phyloP scores from a whole-genome alignment of 2,113 vertebrate genomes.

The Myotis brandtii region DNA sequence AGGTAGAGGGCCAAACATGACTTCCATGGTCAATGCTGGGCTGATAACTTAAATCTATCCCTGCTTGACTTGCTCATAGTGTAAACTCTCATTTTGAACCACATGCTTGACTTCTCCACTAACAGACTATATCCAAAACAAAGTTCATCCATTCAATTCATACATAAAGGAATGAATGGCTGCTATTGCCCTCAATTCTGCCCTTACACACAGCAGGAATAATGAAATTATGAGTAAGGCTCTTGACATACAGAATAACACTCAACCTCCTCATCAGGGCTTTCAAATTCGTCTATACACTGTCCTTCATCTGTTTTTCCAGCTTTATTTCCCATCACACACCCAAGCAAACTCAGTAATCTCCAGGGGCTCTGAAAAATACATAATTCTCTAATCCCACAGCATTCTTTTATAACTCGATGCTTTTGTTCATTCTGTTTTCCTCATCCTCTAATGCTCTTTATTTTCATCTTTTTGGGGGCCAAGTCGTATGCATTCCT shows the following conservation, averaged over 20 bases:
- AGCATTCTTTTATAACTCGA: background rate
- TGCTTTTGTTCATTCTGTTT: background rate
- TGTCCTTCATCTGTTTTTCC: background rate
- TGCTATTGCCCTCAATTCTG: background rate
- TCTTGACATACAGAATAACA: background rate
- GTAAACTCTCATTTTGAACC: background rate
- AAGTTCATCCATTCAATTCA: background rate
- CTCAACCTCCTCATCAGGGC: background rate
- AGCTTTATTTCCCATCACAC: background rate
- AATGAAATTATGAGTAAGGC: background rate
- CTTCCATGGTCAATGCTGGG: background rate
- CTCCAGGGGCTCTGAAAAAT: background rate
- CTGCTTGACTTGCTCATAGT: background rate
- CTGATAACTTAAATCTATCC: background rate
- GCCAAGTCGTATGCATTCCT: background rate
- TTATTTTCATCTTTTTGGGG: slow-evolving; percentile 21
- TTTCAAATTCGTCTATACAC: background rate
- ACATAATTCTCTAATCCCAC: background rate
- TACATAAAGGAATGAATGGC: background rate
- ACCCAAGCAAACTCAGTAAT: background rate
- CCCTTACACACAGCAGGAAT: background rate
- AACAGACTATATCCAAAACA: background rate
- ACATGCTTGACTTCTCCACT: background rate
- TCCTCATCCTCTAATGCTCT: background rate
- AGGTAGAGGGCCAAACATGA: background rate